Conservation (phyloP, 2,888 invertebrate genomes). For the Deilephila elpenor region DNA sequence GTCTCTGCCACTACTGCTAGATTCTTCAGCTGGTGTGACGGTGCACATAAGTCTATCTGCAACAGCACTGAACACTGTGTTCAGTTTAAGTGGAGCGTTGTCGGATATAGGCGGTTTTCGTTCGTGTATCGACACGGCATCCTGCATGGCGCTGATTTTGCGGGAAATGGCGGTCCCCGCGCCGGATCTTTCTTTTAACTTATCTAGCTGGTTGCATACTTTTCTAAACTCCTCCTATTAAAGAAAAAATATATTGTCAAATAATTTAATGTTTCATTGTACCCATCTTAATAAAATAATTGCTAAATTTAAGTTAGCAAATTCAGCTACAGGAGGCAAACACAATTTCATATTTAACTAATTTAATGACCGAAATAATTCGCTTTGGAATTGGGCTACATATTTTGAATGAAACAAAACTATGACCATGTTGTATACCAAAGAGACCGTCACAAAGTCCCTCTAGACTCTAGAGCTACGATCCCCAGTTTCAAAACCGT, state of each 20-base stretch:
- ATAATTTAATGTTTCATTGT: neutral
- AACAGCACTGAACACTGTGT: slow-evolving; percentile 82
- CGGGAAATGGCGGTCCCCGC: slow-evolving; percentile 90
- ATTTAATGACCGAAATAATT: neutral
- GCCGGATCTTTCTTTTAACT: slow-evolving; percentile 91
- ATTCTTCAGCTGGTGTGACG: slow-evolving; percentile 80
- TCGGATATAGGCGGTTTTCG: slow-evolving; percentile 79
- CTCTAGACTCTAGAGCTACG: neutral
- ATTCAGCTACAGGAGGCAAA: too few species aligned
- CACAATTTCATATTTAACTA: too few species aligned
- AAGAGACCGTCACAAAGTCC: neutral
- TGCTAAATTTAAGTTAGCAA: too few species aligned
- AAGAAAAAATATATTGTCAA: slow-evolving; percentile 16
- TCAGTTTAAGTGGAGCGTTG: slow-evolving; percentile 77
- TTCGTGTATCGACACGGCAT: slow-evolving; percentile 87
- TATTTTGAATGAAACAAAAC: neutral
- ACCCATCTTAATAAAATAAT: too few species aligned
- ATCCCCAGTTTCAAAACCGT: neutral
- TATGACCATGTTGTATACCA: neutral
- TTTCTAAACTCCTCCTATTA: slow-evolving; percentile 91
- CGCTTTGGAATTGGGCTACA: too few species aligned
- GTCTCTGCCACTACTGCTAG: slow-evolving; percentile 79
- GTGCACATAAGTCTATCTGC: slow-evolving; percentile 82
- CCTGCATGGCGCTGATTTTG: slow-evolving; percentile 92
- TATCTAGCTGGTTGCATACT: slow-evolving; percentile 91